Conservation (phyloP, 2,113 vertebrate species). For the Salvelinus fontinalis region DNA sequence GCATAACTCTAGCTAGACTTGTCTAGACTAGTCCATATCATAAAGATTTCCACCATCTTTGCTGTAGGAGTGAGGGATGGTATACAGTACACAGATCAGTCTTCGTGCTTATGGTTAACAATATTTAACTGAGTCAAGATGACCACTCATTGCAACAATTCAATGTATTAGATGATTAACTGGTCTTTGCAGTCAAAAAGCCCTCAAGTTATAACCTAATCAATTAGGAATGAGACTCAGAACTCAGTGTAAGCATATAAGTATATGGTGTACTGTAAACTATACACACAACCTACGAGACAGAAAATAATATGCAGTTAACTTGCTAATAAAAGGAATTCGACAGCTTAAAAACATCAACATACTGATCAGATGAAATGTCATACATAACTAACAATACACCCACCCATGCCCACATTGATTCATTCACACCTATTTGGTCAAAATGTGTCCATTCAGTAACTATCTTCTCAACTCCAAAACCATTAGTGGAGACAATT, state of each 20-base stretch:
- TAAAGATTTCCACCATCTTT: background rate
- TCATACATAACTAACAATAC: constrained; percentile 14
- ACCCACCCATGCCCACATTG: background rate
- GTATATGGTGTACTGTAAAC: background rate
- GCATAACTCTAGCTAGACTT: background rate
- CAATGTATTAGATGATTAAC: background rate
- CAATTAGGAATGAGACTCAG: background rate
- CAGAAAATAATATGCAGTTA: background rate
- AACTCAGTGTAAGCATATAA: background rate
- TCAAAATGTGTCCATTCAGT: constrained; percentile 43
- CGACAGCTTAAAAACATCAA: background rate
- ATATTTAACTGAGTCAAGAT: background rate
- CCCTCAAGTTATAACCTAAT: background rate
- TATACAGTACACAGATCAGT: background rate
- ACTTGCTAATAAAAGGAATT: background rate
- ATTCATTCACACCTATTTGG: constrained; percentile 41
- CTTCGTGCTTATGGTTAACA: background rate
- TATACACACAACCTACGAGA: background rate
- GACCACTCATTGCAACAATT: background rate
- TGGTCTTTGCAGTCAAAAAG: background rate
- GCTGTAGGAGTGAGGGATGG: background rate
- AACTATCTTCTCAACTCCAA: background rate
- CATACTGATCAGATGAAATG: constrained; percentile 38
- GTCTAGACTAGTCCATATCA: background rate
- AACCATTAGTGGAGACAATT: constrained; percentile 5